A percentile compares a stretch with the other conserved stretches of the same genome.
phyloP scores from a whole-genome alignment of 2,888 invertebrate genomes.

The Diaperis boleti region DNA sequence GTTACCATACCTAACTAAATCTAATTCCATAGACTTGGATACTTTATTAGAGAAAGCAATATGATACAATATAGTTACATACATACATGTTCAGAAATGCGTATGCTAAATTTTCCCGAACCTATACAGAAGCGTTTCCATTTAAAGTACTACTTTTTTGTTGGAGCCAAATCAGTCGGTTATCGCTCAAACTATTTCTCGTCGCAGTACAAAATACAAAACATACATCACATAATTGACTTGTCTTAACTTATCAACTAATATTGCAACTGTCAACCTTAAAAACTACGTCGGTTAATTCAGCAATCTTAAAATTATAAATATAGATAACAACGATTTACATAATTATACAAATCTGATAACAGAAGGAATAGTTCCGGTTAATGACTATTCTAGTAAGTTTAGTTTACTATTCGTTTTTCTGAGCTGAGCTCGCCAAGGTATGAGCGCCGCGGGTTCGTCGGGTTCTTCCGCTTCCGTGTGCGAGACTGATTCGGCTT shows the following conservation, averaged over 20 bases:
- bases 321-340: constrained; percentile 39
- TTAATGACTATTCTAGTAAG: constrained; percentile 73
- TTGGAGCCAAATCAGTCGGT: constrained; percentile 25
- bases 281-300: constrained; percentile 16
- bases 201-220: constrained; percentile 13
- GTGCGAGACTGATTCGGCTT: neutral
- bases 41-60: constrained; percentile 17
- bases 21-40: neutral
- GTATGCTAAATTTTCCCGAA: constrained; percentile 34
- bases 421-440: constrained; percentile 89
- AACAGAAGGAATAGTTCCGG: constrained; percentile 11
- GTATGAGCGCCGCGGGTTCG: constrained; percentile 79
- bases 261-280: constrained; percentile 35
- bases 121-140: constrained; percentile 18
- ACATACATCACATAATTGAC: constrained; percentile 39
- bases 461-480: constrained; percentile 67
- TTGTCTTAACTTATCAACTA: constrained; percentile 32
- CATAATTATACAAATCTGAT: constrained; percentile 27
- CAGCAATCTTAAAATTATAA: too few relatives aligned
- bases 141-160: constrained; percentile 7
- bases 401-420: constrained; percentile 92
- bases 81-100: constrained; percentile 9
- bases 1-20: neutral
- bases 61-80: constrained; percentile 19
- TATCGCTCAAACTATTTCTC: constrained; percentile 2